A percentile compares a stretch with the other conserved stretches of the same genome.
phyloP scores from a whole-genome alignment of 2,888 invertebrate species.

The Melieria omissa region DNA sequence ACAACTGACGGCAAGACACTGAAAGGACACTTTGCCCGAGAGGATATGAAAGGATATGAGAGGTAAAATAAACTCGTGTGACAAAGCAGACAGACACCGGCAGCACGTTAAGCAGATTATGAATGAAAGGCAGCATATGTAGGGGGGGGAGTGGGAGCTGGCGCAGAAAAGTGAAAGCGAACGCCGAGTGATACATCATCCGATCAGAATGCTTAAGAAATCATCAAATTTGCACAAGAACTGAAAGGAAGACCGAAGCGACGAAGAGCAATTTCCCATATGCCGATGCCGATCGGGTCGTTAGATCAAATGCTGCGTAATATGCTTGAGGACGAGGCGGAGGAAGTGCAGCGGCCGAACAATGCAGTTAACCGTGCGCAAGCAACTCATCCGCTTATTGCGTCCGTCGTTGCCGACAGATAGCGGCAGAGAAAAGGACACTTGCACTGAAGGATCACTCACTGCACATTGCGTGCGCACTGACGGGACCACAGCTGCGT shows the following conservation, averaged over 20 bases:
- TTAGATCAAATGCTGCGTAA: slow-evolving; percentile 3
- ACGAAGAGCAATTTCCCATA: neutral
- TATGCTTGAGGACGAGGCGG: neutral
- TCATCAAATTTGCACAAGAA: slow-evolving; percentile 16
- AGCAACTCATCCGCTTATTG: slow-evolving; percentile 56
- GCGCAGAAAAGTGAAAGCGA: slow-evolving; percentile 12
- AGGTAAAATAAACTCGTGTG: slow-evolving; percentile 2
- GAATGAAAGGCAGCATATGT: slow-evolving; percentile 14
- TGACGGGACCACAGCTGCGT: neutral
- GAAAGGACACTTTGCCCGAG: too few species aligned
- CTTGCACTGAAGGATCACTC: slow-evolving; percentile 23
- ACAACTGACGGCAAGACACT: too few species aligned
- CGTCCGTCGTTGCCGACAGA: slow-evolving; percentile 16
- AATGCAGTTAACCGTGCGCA: slow-evolving; percentile 59
- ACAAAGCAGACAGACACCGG: slow-evolving; percentile 20
- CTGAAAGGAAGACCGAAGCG: neutral
- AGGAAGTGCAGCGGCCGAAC: slow-evolving; percentile 12
- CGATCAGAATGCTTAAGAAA: slow-evolving; percentile 43
- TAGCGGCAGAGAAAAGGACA: slow-evolving; percentile 61
- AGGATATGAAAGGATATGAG: too few species aligned
- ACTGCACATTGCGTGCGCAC: neutral
- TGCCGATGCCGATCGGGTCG: neutral
- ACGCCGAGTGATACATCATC: slow-evolving; percentile 40
- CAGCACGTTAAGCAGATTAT: slow-evolving; percentile 31
- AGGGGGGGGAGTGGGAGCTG: neutral